Percentiles rank a stretch among this genome's conserved stretches.
phyloP scores from a whole-genome alignment of 1,140 invertebrate genomes.

The Lepidurus packardi region DNA sequence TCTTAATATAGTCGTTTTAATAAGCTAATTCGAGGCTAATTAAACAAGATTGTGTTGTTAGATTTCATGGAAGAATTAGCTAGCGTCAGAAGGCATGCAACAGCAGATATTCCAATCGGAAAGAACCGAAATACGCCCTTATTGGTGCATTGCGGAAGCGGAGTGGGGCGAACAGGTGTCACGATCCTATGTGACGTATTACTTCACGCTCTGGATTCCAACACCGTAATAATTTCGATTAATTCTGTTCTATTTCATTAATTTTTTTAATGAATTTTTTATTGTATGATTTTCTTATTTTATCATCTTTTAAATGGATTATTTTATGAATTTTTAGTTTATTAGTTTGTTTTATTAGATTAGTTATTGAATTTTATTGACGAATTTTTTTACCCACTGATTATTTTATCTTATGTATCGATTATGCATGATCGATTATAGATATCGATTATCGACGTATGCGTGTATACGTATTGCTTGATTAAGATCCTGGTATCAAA shows the following conservation, averaged over 20 bases:
- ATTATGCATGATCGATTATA: too few species aligned
- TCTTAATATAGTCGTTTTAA: constrained; percentile 30
- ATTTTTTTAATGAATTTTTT: background rate
- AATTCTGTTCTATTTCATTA: background rate
- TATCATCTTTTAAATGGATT: constrained; percentile 12
- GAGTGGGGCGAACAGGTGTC: constrained; percentile 64
- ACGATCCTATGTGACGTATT: constrained; percentile 72
- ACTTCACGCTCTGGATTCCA: constrained; percentile 77
- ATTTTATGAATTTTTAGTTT: background rate
- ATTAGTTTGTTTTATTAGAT: constrained; percentile 34
- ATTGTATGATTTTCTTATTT: background rate
- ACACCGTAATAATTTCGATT: constrained; percentile 56
- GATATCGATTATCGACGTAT: too few species aligned
- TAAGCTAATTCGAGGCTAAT: background rate
- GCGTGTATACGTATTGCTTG: background rate
- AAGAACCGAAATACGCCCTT: constrained; percentile 64
- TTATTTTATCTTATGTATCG: too few species aligned
- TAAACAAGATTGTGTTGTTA: constrained; percentile 27
- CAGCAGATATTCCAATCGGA: constrained; percentile 57
- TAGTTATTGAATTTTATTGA: background rate
- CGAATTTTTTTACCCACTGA: too few species aligned
- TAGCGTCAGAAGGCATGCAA: constrained; percentile 66
- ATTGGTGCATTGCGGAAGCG: constrained; percentile 62
- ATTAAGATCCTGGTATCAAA: constrained; percentile 33
- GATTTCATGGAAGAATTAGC: constrained; percentile 80